These are phyloP conservation scores for Sebastes kiyomatsui DNA, from an alignment of 2,797 vertebrate genomes.

Conservation along the genomic window DNA sequence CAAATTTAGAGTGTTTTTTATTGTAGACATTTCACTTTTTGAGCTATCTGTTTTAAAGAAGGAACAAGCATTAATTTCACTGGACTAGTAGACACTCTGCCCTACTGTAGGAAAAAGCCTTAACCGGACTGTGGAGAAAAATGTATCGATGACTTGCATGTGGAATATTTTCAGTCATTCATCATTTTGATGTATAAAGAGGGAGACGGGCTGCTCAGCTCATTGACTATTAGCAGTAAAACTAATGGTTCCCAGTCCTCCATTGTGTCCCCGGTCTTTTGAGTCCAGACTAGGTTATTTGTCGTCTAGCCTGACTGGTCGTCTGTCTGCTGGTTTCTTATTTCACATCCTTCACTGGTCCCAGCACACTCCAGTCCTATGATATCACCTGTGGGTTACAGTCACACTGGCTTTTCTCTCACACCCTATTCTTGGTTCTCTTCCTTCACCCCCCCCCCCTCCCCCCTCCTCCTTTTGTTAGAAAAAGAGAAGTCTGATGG, in stretches of 20 bases:
- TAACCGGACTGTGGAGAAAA: neutral
- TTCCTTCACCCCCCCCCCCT: conserved; percentile 2
- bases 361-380: conserved; percentile 54
- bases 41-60: neutral
- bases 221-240: conserved; percentile 56
- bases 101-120: neutral
- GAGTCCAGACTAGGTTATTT: conserved; percentile 56
- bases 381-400: conserved; percentile 77
- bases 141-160: conserved; percentile 45
- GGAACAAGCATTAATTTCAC: conserved; percentile 3
- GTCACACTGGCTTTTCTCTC: conserved; percentile 62
- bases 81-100: neutral
- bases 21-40: neutral
- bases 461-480: conserved; percentile 48
- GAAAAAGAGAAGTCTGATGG: conserved; percentile 73
- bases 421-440: conserved; percentile 48
- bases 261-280: conserved; percentile 12
- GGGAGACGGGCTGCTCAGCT: conserved; percentile 41
- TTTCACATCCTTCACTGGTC: conserved; percentile 65
- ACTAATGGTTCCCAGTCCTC: conserved; percentile 51
- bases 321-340: conserved; percentile 62
- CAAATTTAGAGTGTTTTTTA: neutral
- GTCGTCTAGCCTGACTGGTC: conserved; percentile 48
- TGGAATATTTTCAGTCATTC: conserved; percentile 51
- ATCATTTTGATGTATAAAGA: conserved; percentile 43